Base-by-base conservation (phyloP, 2,888 invertebrate genomes). In the Iphiclides podalirius region DNA sequence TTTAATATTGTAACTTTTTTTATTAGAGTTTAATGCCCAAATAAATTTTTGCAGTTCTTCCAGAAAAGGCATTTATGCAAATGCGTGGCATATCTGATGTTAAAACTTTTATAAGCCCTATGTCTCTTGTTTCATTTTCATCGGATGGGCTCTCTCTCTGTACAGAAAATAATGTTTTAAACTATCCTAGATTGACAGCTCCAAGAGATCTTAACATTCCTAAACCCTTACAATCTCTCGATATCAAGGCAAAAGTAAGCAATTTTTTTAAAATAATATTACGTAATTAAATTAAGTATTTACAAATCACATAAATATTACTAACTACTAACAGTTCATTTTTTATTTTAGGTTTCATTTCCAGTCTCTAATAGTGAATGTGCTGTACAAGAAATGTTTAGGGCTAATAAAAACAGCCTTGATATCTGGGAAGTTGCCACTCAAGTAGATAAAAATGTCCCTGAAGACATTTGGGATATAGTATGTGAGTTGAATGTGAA, bases 191-290 rank as follows among this genome's bases (percentile, higher is more conserved):
- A 47, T 59, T 89, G 52, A 78, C 67, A 2, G 74, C 61, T 3
- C 87, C 89, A 8, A 75, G 89, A 54, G 87, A 89, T 52, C 57
- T 89, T n/a, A 62, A 64, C 51, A 80, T 88, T 66, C 87, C 87
- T 14, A 35, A n/a, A 3, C 62, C 52, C 16, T 66, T 61, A 35
- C 48, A 59, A 20, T 53, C 54, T 12, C 49, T 52, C 52, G 60
- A 63, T 42, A 51, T 59, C 17, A 69, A 72, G 64, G 55, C 70
- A 1, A 75, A 73, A 64, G 85, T 85, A 61, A 61, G 56, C 49
- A 43, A 16, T 33, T n/a, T 39, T 15, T 17, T n/a, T n/a, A n/a
- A n/a, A n/a, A n/a, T n/a, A n/a, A n/a, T n/a, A n/a, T n/a, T n/a
- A n/a, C n/a, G n/a, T n/a, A n/a, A n/a, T n/a, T n/a, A n/a, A n/a